Evolutionary conservation across 2,888 invertebrate genomes (phyloP), one percentile per base, ranked within the genome.

Genomic region (Xestia sexstrigata): DNA sequence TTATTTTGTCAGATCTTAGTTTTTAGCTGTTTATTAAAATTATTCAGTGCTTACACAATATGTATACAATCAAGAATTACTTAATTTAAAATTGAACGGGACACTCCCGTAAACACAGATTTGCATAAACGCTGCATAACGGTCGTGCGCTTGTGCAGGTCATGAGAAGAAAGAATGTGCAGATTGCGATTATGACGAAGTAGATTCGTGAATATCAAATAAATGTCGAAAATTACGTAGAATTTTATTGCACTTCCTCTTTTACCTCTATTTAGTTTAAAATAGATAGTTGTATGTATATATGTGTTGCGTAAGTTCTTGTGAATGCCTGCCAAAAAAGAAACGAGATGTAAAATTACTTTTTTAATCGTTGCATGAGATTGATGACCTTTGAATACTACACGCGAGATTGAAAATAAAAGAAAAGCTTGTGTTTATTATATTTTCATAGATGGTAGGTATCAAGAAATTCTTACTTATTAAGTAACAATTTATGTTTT

Each of bases 301-400:
- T 68, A 47, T 70, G 67, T 75, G 63, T 87, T 87, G 76, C 74
- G 78, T 87, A 87, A 88, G 70, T 73, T 78, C 71, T 84, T 63
- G 78, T 84, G 75, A 83, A 63, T 76, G 76, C 71, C 68, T 75
- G 82, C 75, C 66, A 83, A 79, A 87, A 87, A 88, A 86, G 86
- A 88, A 84, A 88, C 82, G 68, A 75, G 74, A 74, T 58, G 76
- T 80, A 65, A 83, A 84, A 87, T 88, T 83, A 74, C 76, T 82
- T 84, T 83, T 87, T 79, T 86, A 82, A 86, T 88, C 70, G 70
- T 76, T 71, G 81, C 70, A 69, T 71, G 79, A 84, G 70, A 87
- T 79, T 81, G 82, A 81, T 80, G 84, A 87, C 84, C 82, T 81
- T 86, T 88, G 70, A 9, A 55, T 70, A 81, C 77, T 74, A 76